phyloP scores from a whole-genome alignment of 2,113 vertebrate genomes.

The Vombatus ursinus region DNA sequence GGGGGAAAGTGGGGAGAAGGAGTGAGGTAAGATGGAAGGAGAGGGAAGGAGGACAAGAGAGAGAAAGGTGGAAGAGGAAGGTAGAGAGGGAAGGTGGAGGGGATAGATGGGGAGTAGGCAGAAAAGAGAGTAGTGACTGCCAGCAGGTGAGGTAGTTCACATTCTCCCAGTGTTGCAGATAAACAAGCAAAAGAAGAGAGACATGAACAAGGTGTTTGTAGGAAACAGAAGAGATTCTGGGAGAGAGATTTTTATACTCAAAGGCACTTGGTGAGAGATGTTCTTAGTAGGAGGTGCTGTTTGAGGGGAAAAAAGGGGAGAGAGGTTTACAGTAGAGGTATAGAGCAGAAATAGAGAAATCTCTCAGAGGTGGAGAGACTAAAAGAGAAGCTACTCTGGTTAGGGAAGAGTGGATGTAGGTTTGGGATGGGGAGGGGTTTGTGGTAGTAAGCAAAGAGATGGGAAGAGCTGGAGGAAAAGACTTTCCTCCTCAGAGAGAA shows the following conservation, averaged over 20 bases:
- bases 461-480: neutral
- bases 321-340: neutral
- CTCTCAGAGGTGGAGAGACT: neutral
- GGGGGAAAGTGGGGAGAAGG: neutral
- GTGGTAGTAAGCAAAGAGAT: neutral
- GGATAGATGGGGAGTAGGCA: neutral
- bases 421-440: neutral
- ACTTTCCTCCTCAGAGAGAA: neutral
- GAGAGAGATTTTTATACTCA: neutral
- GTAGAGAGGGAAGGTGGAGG: neutral
- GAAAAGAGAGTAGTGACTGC: neutral
- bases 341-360: neutral
- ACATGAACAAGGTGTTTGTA: neutral
- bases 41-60: neutral
- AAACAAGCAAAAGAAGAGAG: neutral
- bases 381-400: neutral
- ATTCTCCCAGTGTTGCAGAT: neutral
- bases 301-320: neutral
- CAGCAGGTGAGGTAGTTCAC: neutral
- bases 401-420: neutral
- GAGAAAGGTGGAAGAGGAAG: neutral
- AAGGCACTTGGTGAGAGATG: neutral
- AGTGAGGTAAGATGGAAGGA: neutral
- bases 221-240: neutral
- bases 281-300: neutral